Percentiles rank a stretch among this genome's conserved stretches.
phyloP scores from a whole-genome alignment of 2,113 vertebrate species.

The Amphilophus citrinellus region DNA sequence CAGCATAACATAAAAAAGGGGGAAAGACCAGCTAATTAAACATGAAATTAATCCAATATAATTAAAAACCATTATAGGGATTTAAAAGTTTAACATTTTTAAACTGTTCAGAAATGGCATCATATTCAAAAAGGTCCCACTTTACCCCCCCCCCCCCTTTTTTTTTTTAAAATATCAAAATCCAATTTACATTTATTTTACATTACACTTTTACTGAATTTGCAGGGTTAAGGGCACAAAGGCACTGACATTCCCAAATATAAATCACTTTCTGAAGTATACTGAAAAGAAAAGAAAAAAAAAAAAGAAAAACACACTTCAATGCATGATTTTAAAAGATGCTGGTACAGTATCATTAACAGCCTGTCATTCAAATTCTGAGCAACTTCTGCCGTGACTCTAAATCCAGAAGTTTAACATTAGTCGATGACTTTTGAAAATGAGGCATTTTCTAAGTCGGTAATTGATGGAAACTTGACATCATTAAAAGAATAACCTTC shows the following conservation, averaged over 20 bases:
- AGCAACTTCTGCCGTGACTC: background rate
- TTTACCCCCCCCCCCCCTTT: background rate
- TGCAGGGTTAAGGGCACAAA: background rate
- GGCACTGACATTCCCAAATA: background rate
- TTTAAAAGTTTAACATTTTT: background rate
- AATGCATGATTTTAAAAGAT: background rate
- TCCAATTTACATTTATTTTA: conserved; percentile 19
- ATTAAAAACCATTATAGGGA: background rate
- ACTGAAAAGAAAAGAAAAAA: background rate
- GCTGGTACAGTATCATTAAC: background rate
- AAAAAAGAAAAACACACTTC: background rate
- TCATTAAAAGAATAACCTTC: background rate
- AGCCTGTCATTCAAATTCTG: background rate
- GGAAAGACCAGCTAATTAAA: background rate
- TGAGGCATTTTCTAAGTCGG: background rate
- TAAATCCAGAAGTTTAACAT: background rate
- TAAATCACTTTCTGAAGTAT: conserved; percentile 3
- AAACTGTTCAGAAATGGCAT: background rate
- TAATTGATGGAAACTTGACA: background rate
- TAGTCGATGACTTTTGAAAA: background rate
- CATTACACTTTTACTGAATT: conserved; percentile 8
- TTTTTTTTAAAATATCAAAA: conserved; percentile 10
- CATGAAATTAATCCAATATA: background rate
- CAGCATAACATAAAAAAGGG: background rate
- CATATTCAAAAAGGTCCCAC: background rate